A percentile compares a stretch with the other conserved stretches of the same genome.
phyloP scores from a whole-genome alignment of 2,888 invertebrate genomes.

The Cloeon dipterum region DNA sequence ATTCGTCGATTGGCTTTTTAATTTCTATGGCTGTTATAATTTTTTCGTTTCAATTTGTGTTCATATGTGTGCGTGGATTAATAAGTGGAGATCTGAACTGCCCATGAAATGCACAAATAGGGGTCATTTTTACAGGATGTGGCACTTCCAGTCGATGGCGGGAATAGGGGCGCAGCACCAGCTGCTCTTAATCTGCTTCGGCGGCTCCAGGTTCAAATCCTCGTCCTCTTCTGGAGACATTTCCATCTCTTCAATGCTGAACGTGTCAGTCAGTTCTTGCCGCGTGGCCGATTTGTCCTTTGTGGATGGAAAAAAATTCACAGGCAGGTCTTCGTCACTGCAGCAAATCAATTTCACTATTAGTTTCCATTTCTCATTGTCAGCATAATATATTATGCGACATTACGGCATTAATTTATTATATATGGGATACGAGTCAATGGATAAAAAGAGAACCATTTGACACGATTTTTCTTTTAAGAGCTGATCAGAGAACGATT shows the following conservation, averaged over 20 bases:
- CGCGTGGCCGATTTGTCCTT: constrained; percentile 15
- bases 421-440: too few species aligned
- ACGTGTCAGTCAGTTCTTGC: constrained; percentile 28
- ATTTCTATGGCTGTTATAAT: too few species aligned
- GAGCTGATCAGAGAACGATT: too few species aligned
- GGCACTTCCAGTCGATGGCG: constrained; percentile 8
- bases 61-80: too few species aligned
- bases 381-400: too few species aligned
- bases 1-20: too few species aligned
- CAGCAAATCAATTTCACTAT: constrained; percentile 7
- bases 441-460: too few species aligned
- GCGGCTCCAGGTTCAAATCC: constrained; percentile 24
- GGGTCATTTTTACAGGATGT: too few species aligned
- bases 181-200: constrained; percentile 19
- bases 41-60: too few species aligned
- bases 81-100: not conserved
- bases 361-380: too few species aligned
- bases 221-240: constrained; percentile 25
- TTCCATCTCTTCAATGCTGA: constrained; percentile 32
- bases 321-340: constrained; percentile 23
- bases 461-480: too few species aligned
- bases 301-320: constrained; percentile 21
- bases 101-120: constrained; percentile 1
- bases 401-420: too few species aligned
- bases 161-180: constrained; percentile 18